Conservation (phyloP, 30 jellyfish, hydroid and myxozoan species). For the Morbakka virulenta region DNA sequence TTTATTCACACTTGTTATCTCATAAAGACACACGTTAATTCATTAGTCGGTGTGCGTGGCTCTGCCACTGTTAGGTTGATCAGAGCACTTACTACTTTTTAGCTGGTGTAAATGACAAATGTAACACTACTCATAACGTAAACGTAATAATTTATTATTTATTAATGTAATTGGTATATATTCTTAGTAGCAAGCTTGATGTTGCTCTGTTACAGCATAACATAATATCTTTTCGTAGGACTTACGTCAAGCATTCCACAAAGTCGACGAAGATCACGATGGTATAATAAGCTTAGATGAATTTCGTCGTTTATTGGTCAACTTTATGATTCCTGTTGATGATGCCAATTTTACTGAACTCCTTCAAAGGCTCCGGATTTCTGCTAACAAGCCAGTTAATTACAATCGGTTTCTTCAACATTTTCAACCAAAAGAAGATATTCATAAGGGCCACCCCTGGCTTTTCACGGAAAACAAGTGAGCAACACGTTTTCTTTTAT, state of each 20-base stretch:
- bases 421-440: slow-evolving; percentile 45
- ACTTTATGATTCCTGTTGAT: slow-evolving; percentile 54
- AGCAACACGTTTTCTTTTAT: background rate
- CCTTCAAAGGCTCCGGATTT: slow-evolving; percentile 35
- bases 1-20: no score
- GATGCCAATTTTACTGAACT: slow-evolving; percentile 47
- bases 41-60: no score
- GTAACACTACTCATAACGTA: no score
- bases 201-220: no score
- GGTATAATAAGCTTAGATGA: slow-evolving; percentile 49
- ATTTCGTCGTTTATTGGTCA: slow-evolving; percentile 47
- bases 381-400: slow-evolving; percentile 38
- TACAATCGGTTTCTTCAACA: slow-evolving; percentile 34
- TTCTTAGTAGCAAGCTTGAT: no score
- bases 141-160: no score
- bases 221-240: slow-evolving; percentile 6
- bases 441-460: slow-evolving; percentile 77
- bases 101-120: no score
- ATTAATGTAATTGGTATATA: no score
- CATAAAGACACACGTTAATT: no score
- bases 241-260: slow-evolving; percentile 61
- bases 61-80: no score
- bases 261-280: slow-evolving; percentile 57
- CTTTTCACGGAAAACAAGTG: slow-evolving; percentile 49
- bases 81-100: no score